phyloP scores from a whole-genome alignment of 2,888 invertebrate species.

The Abrostola tripartita region DNA sequence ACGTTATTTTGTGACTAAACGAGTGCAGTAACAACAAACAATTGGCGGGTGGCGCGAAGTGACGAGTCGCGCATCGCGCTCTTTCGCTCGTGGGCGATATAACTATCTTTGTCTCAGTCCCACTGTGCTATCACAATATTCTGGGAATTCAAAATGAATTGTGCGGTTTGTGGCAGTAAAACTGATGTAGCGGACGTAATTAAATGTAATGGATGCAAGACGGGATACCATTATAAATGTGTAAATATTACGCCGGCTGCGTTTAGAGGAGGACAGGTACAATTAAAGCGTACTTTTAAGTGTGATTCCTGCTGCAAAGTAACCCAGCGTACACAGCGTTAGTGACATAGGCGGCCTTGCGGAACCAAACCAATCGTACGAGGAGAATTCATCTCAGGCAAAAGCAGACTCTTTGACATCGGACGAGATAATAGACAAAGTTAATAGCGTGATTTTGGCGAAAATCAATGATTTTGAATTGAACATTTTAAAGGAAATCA shows the following conservation, averaged over 20 bases:
- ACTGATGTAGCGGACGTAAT: not conserved
- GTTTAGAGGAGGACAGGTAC: slow-evolving; percentile 1
- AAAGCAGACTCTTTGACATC: not conserved
- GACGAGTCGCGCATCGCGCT: not conserved
- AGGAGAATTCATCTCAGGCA: not conserved
- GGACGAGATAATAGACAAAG: not conserved
- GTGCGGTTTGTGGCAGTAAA: not conserved
- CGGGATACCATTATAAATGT: slow-evolving; percentile 6
- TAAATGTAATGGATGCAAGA: not conserved
- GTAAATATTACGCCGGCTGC: slow-evolving; percentile 1
- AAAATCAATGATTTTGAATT: not conserved
- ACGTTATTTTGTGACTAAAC: not conserved
- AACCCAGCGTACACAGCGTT: slow-evolving; percentile 2
- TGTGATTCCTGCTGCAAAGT: slow-evolving; percentile 1
- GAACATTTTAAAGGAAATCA: not conserved
- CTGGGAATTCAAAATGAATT: not conserved
- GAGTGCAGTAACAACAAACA: not conserved
- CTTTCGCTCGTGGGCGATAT: not conserved
- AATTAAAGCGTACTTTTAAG: not conserved
- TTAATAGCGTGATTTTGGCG: not conserved
- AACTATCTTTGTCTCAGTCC: not conserved
- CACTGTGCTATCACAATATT: too few relatives aligned
- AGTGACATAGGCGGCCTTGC: not conserved
- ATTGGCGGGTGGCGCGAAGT: not conserved
- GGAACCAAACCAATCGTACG: not conserved